Conservation (phyloP, 2,888 invertebrate genomes). For the Hydrotaea diabolus region DNA sequence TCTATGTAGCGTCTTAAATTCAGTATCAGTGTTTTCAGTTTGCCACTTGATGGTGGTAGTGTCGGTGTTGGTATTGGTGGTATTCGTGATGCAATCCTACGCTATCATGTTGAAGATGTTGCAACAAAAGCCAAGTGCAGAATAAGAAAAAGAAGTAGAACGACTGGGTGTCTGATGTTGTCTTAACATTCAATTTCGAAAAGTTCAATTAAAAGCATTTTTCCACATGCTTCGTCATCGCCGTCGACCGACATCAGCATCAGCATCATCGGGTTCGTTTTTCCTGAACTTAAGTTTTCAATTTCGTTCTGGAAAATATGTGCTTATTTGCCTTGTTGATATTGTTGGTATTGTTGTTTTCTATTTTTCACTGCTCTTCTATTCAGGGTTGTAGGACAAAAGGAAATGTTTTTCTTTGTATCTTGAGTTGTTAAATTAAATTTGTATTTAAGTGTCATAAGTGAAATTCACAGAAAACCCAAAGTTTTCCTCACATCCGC, state of each 20-base stretch:
- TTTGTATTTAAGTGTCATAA: slow-evolving; percentile 23
- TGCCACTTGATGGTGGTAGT: neutral
- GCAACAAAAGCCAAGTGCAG: neutral
- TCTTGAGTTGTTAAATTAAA: slow-evolving; percentile 9
- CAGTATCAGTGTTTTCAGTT: neutral
- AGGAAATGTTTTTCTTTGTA: neutral
- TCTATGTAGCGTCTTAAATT: slow-evolving; percentile 1
- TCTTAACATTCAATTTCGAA: slow-evolving; percentile 46
- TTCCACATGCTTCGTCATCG: neutral
- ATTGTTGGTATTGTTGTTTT: neutral
- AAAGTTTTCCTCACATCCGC: neutral
- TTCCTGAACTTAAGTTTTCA: slow-evolving; percentile 8
- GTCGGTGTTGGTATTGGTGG: neutral
- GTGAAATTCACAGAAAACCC: neutral
- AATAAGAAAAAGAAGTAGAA: no score
- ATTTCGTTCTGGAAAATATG: slow-evolving; percentile 6
- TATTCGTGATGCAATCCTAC: neutral
- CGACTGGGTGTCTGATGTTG: slow-evolving; percentile 17
- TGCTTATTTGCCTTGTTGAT: neutral
- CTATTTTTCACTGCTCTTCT: neutral
- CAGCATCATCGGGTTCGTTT: neutral
- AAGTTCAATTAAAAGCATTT: slow-evolving; percentile 56
- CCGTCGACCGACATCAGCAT: neutral
- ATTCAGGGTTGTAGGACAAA: neutral
- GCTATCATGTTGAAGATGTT: neutral